Base-by-base conservation (phyloP, 2,888 invertebrate species). In the Synanthedon andrenaeformis region DNA sequence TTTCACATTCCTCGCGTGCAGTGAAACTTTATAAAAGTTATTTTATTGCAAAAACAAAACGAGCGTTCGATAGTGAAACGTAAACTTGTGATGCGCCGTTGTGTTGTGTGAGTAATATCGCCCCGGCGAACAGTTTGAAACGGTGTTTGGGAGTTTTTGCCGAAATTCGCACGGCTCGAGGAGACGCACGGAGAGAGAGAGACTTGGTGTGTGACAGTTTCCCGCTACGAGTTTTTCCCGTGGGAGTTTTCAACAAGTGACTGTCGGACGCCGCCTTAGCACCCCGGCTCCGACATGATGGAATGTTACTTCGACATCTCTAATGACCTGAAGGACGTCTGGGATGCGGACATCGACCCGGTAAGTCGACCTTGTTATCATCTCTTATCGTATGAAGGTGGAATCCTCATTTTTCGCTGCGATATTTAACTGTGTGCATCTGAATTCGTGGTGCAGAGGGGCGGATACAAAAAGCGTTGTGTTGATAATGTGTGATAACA, bases 271-370 rank as follows among this genome's bases (percentile, higher is more conserved):
- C 76, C 76, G 77, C 68, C 63, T 65, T 60, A 59, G 66, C 61
- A 59, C 64, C 65, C 73, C 79, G 81, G 81, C 81, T 80, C 84
- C 76, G 80, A 81, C 72, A 92, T 92, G 92, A 92, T 92, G 92
- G 92, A 92, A 85, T 89, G 89, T 67, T 93, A 92, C 85, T 93
- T 92, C 86, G 94, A 94, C 83, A 91, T 91, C 76, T 91, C 90
- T 69, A 89, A 90, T 59, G 92, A 92, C 82, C 89, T 94, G 72
- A 92, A 92, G 88, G 94, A 94, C 82, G 89, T 94, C 71, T 94
- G 94, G 93, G 93, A 93, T 78, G 91, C 93, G 67, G 94, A 93
- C 87, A 89, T 94, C 75, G 94, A 94, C 88, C 92, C 94, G 92
- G 94, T 94, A 81, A 93, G 93, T 90, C 71, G 77, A 79, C 80